Conservation (phyloP, 92 coral and sea anemone genomes). For the Virgularia gustaviana region DNA sequence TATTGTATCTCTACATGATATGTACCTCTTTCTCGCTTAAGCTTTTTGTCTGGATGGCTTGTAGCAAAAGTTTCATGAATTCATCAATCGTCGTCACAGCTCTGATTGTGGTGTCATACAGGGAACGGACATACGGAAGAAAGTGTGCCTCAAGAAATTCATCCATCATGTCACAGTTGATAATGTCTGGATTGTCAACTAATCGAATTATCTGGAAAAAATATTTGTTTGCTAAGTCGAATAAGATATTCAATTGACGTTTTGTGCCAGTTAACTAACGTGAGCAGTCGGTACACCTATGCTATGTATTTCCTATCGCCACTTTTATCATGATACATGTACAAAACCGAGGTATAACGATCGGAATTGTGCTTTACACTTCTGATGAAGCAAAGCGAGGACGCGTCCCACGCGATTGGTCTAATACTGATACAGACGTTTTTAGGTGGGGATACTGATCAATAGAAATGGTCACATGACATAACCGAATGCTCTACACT, state of each 20-base stretch:
- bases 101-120: not conserved
- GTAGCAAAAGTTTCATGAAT: not conserved
- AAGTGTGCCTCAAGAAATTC: not conserved
- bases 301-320: too few species aligned
- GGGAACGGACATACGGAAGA: conserved; percentile 1
- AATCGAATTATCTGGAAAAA: not conserved
- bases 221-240: not conserved
- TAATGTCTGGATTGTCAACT: not conserved
- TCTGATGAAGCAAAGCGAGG: too few species aligned
- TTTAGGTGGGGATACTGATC: too few species aligned
- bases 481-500: too few species aligned
- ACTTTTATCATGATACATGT: too few species aligned
- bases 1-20: not conserved
- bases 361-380: too few species aligned
- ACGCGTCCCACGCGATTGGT: too few species aligned
- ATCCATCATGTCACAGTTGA: not conserved
- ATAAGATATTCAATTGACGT: not conserved
- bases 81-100: not conserved
- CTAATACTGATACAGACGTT: too few species aligned
- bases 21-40: not conserved
- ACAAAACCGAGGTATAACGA: too few species aligned
- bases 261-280: too few species aligned
- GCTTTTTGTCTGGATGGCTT: not conserved
- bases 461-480: too few species aligned
- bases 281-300: too few species aligned